Base-by-base conservation (phyloP, 2,888 invertebrate genomes). In the Bellardia pandia region DNA sequence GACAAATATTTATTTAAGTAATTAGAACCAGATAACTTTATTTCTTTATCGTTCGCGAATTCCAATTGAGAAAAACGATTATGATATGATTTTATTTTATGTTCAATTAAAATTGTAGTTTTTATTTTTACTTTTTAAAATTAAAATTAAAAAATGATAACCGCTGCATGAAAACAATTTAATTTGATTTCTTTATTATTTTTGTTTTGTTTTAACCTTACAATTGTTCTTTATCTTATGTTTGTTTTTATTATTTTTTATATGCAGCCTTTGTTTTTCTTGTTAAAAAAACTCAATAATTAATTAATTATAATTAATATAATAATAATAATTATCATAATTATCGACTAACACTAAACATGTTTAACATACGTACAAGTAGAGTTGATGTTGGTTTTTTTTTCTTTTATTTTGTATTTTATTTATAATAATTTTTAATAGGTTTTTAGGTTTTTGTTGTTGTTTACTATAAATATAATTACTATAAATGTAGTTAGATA, bases 311-410 rank as follows among this genome's bases (percentile, higher is more conserved):
- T 79, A 85, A 75, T 85, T 64, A 81, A 71, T 58, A 85, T 75
- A 60, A 77, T 86, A 68, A 76, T 78, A 74, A 77, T 79, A 76
- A 79, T 72, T 64, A 82, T 86, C 64, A 80, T 84, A 83, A 84
- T 84, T 80, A 66, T 84, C 69, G 83, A 84, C 86, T 86, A 86
- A 86, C 76, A 86, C 86, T 86, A 86, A 86, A 86, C 86, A 86
- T 86, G 86, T 86, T 86, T 86, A 86, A 86, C 86, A 86, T 86
- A 86, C 86, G 86, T 86, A 86, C 86, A 83, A 86, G 64, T 86
- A 86, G 66, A 80, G 58, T 75, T 78, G 77, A 68, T 80, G 71
- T 81, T 68, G 40, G 13, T 71, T 78, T 62, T 77, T 79, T 68
- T 16, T n/a, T 56, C 51, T 62, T 56, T 71, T 33, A 60, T 66